These are phyloP conservation scores for Mamestra brassicae DNA, from an alignment of 2,888 invertebrate genomes.

Conservation along the genomic window DNA sequence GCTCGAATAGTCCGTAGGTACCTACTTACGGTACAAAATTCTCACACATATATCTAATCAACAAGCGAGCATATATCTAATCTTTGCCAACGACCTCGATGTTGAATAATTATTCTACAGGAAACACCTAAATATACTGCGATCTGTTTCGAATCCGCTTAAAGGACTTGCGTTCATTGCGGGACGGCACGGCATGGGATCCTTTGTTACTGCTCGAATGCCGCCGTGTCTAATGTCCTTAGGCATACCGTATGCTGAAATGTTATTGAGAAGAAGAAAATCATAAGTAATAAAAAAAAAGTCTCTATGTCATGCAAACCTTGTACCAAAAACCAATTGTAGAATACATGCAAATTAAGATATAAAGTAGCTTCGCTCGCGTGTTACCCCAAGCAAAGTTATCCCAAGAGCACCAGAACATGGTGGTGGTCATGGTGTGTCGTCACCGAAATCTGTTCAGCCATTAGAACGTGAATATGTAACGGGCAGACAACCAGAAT, in stretches of 20 bases:
- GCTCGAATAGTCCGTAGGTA: background rate
- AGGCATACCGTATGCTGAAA: background rate
- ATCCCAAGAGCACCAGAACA: too few species aligned
- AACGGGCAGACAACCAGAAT: too few species aligned
- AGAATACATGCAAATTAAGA: too few species aligned
- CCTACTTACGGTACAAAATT: background rate
- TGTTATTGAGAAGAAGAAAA: background rate
- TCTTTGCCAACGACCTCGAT: conserved; percentile 24
- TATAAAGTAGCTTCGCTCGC: too few species aligned
- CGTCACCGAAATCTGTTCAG: too few species aligned
- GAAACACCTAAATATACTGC: conserved; percentile 65
- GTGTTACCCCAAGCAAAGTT: too few species aligned
- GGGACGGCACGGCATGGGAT: background rate
- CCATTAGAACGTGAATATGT: too few species aligned
- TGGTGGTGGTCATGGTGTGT: too few species aligned
- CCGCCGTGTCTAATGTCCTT: background rate
- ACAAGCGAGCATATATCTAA: background rate
- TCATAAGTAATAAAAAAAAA: background rate
- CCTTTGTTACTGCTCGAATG: background rate
- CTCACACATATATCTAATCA: background rate
- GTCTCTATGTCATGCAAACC: too few species aligned
- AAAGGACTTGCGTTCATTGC: conserved; percentile 23
- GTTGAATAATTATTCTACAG: conserved; percentile 65
- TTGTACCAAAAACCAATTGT: too few species aligned
- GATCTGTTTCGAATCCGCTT: conserved; percentile 76